Evolutionary conservation across 1,140 invertebrate genomes (phyloP), one percentile per base, ranked within the genome.

Genomic region (Nylanderia fulva): DNA sequence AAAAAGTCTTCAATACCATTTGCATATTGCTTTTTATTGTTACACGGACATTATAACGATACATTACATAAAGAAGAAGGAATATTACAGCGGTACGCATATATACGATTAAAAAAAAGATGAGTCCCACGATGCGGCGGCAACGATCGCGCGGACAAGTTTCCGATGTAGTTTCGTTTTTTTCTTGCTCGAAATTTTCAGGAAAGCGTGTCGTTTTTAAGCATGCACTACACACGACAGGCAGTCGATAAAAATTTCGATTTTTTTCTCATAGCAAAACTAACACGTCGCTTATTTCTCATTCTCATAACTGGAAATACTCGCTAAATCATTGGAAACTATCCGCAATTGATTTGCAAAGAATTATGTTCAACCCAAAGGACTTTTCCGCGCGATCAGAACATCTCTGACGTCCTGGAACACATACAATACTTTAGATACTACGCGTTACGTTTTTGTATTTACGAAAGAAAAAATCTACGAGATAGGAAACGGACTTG

Each of bases 11-110:
- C 87, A 85, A 72, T 91, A 91, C 80, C 68, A 90, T 90, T 91
- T 91, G 88, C 89, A 88, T 91, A 91, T 91, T 90, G 88, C 86
- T 91, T 48, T 48, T 91, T 90, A 90, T 90, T 86, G 90, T 90
- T 91, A 88, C 77, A 88, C 72, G 60, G 86, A 88, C 90, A 88
- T 86, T 85, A 88, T 88, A 90, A 90, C 75, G 76, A 64, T 88
- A 90, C 80, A 90, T 91, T 88, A 86, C 82, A 82, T 87, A 88
- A 85, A 83, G 77, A 66, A 52, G 29, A 54, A 80, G 61, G 56
- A 85, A 87, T 83, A 87, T 88, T 86, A 85, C 42, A 74, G 71
- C 39, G 80, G 58, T 88, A 88, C 76, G 84, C 82, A 48, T 48
- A 33, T 33, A 85, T 88, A 68, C 66, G 72, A 91, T 88, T 64